Evolutionary conservation across 64 coral and sea anemone genomes (phyloP).

Genomic region (Hydrozoanthus tunicans): DNA sequence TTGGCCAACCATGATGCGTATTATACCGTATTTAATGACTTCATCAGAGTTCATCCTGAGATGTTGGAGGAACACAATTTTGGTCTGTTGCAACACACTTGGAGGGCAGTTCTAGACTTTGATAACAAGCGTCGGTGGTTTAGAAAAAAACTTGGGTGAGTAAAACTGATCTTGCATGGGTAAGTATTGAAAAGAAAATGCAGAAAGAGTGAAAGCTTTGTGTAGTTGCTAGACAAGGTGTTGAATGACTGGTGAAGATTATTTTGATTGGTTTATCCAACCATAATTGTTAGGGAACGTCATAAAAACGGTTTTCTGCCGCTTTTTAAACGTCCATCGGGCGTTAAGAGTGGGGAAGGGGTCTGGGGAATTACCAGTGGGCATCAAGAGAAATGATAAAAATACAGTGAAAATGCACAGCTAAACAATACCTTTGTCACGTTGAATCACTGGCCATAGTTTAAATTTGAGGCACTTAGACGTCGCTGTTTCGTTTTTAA

Average conservation of each 20-base stretch:
- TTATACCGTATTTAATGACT: conserved; percentile 98
- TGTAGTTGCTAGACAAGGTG: background rate
- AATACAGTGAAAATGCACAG: too few relatives aligned
- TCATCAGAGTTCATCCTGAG: conserved; percentile 85
- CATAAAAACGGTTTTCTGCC: too few relatives aligned
- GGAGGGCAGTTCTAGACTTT: conserved; percentile 95
- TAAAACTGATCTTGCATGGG: background rate
- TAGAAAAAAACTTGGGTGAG: conserved; percentile 59
- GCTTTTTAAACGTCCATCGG: too few relatives aligned
- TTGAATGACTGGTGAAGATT: background rate
- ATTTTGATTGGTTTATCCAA: background rate
- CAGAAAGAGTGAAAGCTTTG: background rate
- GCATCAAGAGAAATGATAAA: too few relatives aligned
- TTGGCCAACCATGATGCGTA: conserved; percentile 96
- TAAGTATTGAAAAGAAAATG: background rate
- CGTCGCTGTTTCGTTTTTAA: too few relatives aligned
- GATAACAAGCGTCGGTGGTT: conserved; percentile 94
- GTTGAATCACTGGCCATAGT: background rate
- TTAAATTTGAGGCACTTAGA: too few relatives aligned
- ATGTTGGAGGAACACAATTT: conserved; percentile 85
- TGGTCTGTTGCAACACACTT: conserved; percentile 90
- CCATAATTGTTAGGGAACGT: too few relatives aligned
- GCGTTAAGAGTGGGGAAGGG: too few relatives aligned
- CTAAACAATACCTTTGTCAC: background rate
- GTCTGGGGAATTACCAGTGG: too few relatives aligned